Base-by-base conservation (phyloP, 2,888 invertebrate genomes). In the Plemyria rubiginata region DNA sequence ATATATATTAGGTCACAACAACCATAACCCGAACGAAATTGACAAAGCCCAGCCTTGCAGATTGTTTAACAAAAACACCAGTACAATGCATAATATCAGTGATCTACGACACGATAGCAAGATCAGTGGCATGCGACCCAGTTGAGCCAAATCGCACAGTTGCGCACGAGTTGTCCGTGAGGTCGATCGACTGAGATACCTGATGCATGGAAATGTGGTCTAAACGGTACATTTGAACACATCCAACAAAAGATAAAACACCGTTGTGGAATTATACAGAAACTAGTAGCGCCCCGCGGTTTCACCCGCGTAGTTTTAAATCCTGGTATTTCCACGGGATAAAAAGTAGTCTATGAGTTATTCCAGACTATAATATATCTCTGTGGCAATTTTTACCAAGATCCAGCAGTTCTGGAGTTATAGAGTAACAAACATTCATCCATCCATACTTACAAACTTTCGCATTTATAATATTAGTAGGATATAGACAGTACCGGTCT, bases 81-180 rank as follows among this genome's bases (percentile, higher is more conserved):
- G 29, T 49, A 49, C 9, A 60, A 54, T 60, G 54, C 50, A 58
- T 46, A 28, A 32, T 55, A 55, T 45, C 45, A n/a, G 50, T 55
- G 36, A 60, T 60, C 54, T 50, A 16, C 48, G 49, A 32, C 66
- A 63, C 60, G 63, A 71, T 72, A 77, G 73, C 68, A 63, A 75
- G 77, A 78, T 72, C 73, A 71, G 67, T 71, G 61, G 65, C 71
- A 71, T 73, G 71, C 72, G 79, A 67, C 78, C 79, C 51, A 78
- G 75, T 71, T 61, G 62, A 66, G 53, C 32, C 15, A 61, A 62
- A 65, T 71, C 62, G 62, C 62, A 61, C 73, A 73, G 51, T 16
- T 74, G 75, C 76, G 71, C 73, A 75, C 68, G 62, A 62, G 55
- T 60, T 49, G 65, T 67, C 72, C 76, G 74, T 70, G 72, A 74